These are phyloP conservation scores for Eupristina koningsbergeri DNA, from an alignment of 1,140 invertebrate genomes.

Conservation along the genomic window DNA sequence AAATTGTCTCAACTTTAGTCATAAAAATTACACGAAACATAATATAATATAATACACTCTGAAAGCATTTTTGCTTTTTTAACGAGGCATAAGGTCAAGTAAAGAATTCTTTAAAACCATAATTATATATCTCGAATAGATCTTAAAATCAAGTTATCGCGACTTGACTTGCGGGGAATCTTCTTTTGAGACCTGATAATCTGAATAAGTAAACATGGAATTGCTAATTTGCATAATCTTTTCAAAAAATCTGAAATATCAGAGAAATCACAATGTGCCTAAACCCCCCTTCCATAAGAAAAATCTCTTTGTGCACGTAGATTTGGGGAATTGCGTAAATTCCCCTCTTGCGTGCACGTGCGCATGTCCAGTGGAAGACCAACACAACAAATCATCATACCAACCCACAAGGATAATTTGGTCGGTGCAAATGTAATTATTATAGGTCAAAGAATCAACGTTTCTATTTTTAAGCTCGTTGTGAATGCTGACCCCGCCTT, in stretches of 20 bases:
- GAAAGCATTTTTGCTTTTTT: too few species aligned
- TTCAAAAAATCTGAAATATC: not conserved
- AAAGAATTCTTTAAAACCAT: not conserved
- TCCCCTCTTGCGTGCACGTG: too few species aligned
- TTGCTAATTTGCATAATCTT: not conserved
- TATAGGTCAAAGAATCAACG: not conserved
- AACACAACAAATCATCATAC: not conserved
- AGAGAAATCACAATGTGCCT: not conserved
- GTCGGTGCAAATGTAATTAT: conserved; percentile 25
- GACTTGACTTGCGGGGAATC: not conserved
- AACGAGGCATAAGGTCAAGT: too few species aligned
- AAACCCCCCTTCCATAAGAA: not conserved
- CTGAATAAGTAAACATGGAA: not conserved
- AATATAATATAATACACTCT: too few species aligned
- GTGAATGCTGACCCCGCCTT: not conserved
- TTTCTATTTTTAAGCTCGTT: conserved; percentile 28
- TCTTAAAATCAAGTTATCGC: not conserved
- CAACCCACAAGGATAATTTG: not conserved
- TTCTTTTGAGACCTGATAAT: not conserved
- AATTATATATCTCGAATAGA: not conserved
- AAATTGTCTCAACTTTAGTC: too few species aligned
- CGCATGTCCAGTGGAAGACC: not conserved
- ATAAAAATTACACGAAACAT: too few species aligned
- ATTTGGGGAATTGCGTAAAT: too few species aligned
- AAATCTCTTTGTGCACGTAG: not conserved